phyloP scores from a whole-genome alignment of 2,888 invertebrate genomes.

The Tetrapedia diversipes region DNA sequence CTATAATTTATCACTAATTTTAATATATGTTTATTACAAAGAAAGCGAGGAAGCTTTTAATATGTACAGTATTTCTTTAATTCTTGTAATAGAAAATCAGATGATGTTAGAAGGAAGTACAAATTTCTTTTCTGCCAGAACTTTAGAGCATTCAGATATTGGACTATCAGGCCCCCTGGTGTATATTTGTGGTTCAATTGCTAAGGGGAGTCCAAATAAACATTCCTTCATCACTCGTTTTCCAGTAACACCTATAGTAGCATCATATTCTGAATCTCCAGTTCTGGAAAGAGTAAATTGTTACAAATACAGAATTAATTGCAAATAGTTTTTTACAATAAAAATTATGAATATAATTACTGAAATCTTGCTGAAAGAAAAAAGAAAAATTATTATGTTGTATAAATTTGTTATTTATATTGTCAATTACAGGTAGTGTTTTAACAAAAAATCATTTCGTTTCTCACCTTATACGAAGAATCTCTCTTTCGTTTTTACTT shows the following conservation, averaged over 20 bases:
- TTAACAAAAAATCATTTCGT: too few relatives aligned
- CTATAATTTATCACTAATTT: background rate
- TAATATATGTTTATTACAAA: constrained; percentile 9
- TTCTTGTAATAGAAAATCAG: background rate
- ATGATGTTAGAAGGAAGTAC: constrained; percentile 49
- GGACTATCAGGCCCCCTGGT: constrained; percentile 47
- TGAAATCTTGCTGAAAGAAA: background rate
- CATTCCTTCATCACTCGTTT: constrained; percentile 59
- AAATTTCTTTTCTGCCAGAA: constrained; percentile 53
- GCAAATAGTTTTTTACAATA: background rate
- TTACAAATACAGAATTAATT: background rate
- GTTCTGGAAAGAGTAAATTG: constrained; percentile 63
- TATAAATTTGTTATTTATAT: too few relatives aligned
- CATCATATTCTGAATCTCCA: constrained; percentile 71
- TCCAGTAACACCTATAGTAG: constrained; percentile 67
- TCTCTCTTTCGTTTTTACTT: constrained; percentile 69
- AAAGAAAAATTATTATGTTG: background rate
- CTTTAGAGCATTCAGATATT: constrained; percentile 61
- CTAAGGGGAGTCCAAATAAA: constrained; percentile 57
- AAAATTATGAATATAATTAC: background rate
- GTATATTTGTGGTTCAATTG: constrained; percentile 53
- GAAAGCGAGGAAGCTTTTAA: background rate
- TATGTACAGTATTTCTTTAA: background rate
- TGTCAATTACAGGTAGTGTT: too few relatives aligned
- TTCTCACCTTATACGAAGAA: constrained; percentile 69